Evolutionary conservation across 1,140 invertebrate genomes (phyloP).

Genomic region (Wasmannia auropunctata): DNA sequence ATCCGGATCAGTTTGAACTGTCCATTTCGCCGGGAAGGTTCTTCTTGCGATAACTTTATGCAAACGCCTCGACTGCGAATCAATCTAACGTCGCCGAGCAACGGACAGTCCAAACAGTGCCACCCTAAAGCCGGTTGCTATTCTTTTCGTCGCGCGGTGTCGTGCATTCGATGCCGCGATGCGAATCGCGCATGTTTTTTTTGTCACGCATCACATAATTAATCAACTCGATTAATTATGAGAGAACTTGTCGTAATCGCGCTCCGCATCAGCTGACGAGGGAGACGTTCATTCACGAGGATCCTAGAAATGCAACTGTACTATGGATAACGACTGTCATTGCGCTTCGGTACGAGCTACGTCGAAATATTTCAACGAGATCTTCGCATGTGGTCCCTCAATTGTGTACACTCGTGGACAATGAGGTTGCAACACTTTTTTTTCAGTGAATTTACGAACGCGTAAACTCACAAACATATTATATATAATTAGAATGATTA

Average conservation of each 20-base stretch:
- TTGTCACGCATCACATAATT: background rate
- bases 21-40: background rate
- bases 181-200: background rate
- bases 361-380: background rate
- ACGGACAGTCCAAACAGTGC: constrained; percentile 80
- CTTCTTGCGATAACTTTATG: background rate
- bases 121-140: constrained; percentile 37
- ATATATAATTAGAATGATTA: too few species aligned
- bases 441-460: too few species aligned
- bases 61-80: constrained; percentile 74
- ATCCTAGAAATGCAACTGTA: background rate
- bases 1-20: background rate
- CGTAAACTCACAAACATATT: too few species aligned
- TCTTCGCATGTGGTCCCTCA: background rate
- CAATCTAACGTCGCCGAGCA: constrained; percentile 82
- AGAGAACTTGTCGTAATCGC: background rate
- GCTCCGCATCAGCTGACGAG: background rate
- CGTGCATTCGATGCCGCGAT: constrained; percentile 3
- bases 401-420: too few species aligned
- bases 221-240: background rate
- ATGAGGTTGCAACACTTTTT: too few species aligned
- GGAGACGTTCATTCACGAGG: background rate
- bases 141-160: constrained; percentile 42
- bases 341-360: background rate
- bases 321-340: background rate